phyloP scores from a whole-genome alignment of 2,113 vertebrate species.

The Empidonax traillii region DNA sequence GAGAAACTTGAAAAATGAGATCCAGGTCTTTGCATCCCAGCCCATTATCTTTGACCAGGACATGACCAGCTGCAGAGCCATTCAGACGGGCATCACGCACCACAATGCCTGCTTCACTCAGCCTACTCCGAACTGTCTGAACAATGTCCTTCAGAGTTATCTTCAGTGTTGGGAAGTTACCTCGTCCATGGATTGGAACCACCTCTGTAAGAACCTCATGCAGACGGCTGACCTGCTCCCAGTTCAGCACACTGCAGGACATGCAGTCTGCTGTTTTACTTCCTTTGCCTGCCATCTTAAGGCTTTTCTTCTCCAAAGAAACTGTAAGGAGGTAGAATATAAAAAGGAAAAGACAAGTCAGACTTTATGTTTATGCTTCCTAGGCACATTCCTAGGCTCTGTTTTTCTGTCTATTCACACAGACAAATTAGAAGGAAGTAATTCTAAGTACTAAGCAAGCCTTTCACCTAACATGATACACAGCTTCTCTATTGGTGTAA shows the following conservation, averaged over 20 bases:
- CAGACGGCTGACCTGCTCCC: slow-evolving; percentile 93
- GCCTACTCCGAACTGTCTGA: slow-evolving; percentile 82
- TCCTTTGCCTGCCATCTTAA: slow-evolving; percentile 77
- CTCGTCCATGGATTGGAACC: slow-evolving; percentile 90
- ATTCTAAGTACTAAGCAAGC: neutral
- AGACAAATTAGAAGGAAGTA: neutral
- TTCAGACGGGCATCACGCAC: slow-evolving; percentile 93
- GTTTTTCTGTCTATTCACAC: neutral
- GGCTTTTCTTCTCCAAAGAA: slow-evolving; percentile 40
- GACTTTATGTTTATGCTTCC: neutral
- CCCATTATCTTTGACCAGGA: slow-evolving; percentile 92
- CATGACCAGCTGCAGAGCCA: slow-evolving; percentile 93
- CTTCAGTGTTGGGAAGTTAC: slow-evolving; percentile 95
- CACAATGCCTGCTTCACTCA: slow-evolving; percentile 83
- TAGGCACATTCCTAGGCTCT: neutral
- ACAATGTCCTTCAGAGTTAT: slow-evolving; percentile 93
- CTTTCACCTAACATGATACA: neutral
- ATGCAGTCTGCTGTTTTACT: slow-evolving; percentile 55
- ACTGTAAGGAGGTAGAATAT: slow-evolving; percentile 21
- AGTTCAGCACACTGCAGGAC: slow-evolving; percentile 85
- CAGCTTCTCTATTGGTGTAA: neutral
- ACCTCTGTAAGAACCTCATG: slow-evolving; percentile 89
- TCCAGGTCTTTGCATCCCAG: slow-evolving; percentile 97
- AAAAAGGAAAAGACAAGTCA: neutral
- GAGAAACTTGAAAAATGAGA: slow-evolving; percentile 91